Evolutionary conservation across 2,797 vertebrate genomes (phyloP), one percentile per base, ranked within the genome.

Genomic region (Miichthys miiuy): DNA sequence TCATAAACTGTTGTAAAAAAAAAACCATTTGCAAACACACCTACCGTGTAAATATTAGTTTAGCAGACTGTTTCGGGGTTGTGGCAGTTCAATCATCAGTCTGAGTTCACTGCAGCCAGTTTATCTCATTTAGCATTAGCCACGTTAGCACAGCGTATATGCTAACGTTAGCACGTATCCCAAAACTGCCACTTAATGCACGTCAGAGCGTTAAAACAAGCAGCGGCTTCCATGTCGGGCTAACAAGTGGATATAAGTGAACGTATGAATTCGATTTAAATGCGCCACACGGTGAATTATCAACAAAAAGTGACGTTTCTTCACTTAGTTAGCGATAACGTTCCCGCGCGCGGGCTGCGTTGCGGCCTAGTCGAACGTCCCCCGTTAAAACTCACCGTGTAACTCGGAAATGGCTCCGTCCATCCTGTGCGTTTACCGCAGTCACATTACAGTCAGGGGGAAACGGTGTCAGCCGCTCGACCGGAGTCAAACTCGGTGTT

Each of bases 311-410:
- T 3, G 3, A 1, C 0, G 6, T 58, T 66, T 25, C 11, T 1
- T 1, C 2, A 52, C 16, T 2, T 20, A 30, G 47, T 69, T 78
- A 75, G 68, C 86, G 7, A 27, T 54, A 77, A 66, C 81, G 87
- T 88, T 93, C 91, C 90, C 93, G 92, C 91, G 92, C 93, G 90
- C 91, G 86, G 82, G 89, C 66, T 68, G 58, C 6, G 46, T 1
- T 46, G 87, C 72, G 93, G 93, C 93, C 93, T 93, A 88, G 48
- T 71, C 34, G 85, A 85, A 83, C 75, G 34, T 38, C 34, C 34
- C 11, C 0, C 0, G 27, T 51, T 55, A 25, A 1, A 10, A 82
- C 92, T 91, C 72, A 94, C 93, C 88, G 11, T 74, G 10, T 51
- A 82, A 68, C 5, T 71, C 72, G 0, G 88, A 77, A 23, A 84